Base-by-base conservation (phyloP, 2,888 invertebrate genomes). In the Ennomos quercinarius region DNA sequence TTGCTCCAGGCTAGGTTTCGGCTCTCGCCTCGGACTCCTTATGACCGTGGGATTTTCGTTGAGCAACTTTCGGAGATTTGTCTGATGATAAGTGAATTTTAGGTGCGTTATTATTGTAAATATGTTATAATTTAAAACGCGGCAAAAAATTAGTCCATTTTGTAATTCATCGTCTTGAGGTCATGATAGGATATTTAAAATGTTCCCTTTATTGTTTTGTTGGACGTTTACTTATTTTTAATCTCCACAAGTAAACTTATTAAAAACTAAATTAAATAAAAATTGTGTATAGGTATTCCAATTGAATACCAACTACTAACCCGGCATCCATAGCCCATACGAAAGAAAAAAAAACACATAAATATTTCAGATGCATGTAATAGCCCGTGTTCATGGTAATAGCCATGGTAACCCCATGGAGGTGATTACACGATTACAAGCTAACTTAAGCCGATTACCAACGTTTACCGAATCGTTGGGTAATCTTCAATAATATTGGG, bases 381-480 rank as follows among this genome's bases (percentile, higher is more conserved):
- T 86, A 78, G 81, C 83, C 17, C 65, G 76, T 76, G 73, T 78
- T 84, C 78, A 74, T 61, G 71, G 83, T 89, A 87, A 91, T 89
- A 78, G 84, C 79, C 81, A 82, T 82, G 78, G 82, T 85, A 83
- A 84, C 78, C 80, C 48, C 79, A 76, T 81, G 70, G 80, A 84
- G 85, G 87, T 82, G 89, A 89, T 90, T 90, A 91, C 91, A 86
- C 82, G 89, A 89, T 90, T 89, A 91, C 91, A 86, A 84, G 82
- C 55, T 51, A 47, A 55, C 55, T 38, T 46, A 39, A 53, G 40
- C 55, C 54, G 55, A 74, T 77, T 78, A 77, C 74, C 58, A 59
- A 61, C 88, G 77, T 86, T 91, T 90, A 91, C 89, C 79, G 81
- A 83, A 86, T 85, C 83, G 89, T 89, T 86, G 83, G 81, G 88